Evolutionary conservation across 2,113 vertebrate genomes (phyloP).

Genomic region (Otolemur garnettii): DNA sequence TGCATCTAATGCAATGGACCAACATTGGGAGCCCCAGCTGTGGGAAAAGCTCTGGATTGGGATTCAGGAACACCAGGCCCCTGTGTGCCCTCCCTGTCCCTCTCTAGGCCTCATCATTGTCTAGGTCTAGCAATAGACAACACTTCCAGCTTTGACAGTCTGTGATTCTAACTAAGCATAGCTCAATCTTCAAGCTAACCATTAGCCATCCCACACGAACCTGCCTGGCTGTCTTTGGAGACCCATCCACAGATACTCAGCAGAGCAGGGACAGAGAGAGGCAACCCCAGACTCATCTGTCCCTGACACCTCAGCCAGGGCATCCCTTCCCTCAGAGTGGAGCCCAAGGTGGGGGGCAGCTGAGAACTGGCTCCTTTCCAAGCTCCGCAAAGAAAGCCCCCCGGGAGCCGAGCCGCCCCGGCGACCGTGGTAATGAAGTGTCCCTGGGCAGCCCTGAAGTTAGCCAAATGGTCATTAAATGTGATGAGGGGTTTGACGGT

Average conservation of each 20-base stretch:
- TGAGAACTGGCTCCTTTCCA: constrained; percentile 61
- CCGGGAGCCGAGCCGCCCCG: not conserved
- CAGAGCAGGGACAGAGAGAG: not conserved
- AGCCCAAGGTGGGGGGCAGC: not conserved
- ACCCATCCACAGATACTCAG: not conserved
- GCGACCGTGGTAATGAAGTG: constrained; percentile 77
- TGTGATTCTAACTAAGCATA: not conserved
- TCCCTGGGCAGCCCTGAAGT: constrained; percentile 79
- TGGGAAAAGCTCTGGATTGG: not conserved
- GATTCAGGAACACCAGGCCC: not conserved
- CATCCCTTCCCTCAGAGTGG: not conserved
- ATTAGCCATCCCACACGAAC: not conserved
- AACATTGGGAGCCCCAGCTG: not conserved
- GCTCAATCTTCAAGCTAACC: not conserved
- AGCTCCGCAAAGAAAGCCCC: constrained; percentile 8
- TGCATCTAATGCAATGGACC: not conserved
- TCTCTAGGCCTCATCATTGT: constrained; percentile 3
- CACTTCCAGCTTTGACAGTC: not conserved
- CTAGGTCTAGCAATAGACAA: too few species aligned
- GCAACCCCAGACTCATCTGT: not conserved
- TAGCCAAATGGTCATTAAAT: constrained; percentile 83
- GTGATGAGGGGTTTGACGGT: constrained; percentile 83
- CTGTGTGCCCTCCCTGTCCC: not conserved
- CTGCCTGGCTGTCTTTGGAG: not conserved
- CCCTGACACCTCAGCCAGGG: not conserved